Conservation (phyloP, 2,797 vertebrate species). For the Molothrus aeneus region DNA sequence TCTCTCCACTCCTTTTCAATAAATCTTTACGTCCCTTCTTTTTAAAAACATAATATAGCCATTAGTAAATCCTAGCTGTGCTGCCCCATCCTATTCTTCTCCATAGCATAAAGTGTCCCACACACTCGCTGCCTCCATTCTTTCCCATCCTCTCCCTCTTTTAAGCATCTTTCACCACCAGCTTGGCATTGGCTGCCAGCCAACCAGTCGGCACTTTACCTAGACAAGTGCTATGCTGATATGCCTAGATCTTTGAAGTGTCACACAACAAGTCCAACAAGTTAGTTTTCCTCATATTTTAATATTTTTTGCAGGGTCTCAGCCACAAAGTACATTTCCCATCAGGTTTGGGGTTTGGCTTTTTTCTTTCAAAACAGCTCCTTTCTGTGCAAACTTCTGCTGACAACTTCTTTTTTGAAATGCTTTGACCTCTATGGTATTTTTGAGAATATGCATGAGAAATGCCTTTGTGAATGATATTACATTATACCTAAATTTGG, state of each 20-base stretch:
- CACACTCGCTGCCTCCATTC: background rate
- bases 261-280: constrained; percentile 48
- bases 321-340: constrained; percentile 2
- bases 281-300: constrained; percentile 37
- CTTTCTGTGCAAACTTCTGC: background rate
- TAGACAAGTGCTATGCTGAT: constrained; percentile 24
- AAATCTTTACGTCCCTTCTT: background rate
- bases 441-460: background rate
- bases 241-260: constrained; percentile 44
- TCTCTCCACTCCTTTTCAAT: background rate
- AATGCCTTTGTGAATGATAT: background rate
- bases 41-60: background rate
- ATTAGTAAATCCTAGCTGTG: background rate
- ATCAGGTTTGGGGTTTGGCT: background rate
- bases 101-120: background rate
- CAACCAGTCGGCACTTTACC: background rate
- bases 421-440: background rate
- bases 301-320: background rate
- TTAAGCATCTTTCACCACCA: background rate
- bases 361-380: background rate
- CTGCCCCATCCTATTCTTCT: background rate
- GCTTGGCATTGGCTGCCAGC: constrained; percentile 1
- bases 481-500: background rate
- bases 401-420: background rate
- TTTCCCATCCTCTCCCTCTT: constrained; percentile 5